Conservation (phyloP, 2,113 vertebrate species). For the Ictalurus punctatus region DNA sequence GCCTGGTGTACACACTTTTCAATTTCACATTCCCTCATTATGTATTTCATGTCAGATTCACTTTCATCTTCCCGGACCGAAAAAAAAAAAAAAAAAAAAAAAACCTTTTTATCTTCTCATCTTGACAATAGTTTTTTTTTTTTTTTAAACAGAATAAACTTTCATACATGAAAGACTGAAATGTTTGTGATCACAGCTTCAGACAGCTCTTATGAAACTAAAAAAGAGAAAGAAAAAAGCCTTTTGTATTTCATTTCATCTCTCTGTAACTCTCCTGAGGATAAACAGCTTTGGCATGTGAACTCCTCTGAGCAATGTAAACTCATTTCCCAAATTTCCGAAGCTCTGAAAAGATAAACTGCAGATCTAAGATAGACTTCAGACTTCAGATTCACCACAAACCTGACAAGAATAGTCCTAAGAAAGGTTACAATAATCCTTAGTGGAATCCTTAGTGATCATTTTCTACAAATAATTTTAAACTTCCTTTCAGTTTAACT, state of each 20-base stretch:
- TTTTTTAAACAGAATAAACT: neutral
- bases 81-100: neutral
- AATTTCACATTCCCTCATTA: neutral
- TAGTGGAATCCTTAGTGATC: neutral
- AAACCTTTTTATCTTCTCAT: neutral
- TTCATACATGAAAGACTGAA: neutral
- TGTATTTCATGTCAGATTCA: neutral
- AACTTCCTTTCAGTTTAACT: neutral
- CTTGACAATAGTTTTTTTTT: neutral
- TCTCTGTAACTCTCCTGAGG: neutral
- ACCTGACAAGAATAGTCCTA: too few species aligned
- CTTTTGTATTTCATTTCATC: neutral
- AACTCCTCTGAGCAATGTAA: neutral
- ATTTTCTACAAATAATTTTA: neutral
- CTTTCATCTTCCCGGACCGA: neutral
- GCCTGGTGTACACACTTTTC: neutral
- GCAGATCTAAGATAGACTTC: neutral
- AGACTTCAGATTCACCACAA: neutral
- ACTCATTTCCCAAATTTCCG: neutral
- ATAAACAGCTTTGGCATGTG: neutral
- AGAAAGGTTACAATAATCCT: neutral
- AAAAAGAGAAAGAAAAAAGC: neutral
- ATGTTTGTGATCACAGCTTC: slow-evolving; percentile 24
- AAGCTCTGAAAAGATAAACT: neutral
- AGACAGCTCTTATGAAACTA: neutral